Conservation (phyloP, 2,113 vertebrate species). For the Gallinago media region DNA sequence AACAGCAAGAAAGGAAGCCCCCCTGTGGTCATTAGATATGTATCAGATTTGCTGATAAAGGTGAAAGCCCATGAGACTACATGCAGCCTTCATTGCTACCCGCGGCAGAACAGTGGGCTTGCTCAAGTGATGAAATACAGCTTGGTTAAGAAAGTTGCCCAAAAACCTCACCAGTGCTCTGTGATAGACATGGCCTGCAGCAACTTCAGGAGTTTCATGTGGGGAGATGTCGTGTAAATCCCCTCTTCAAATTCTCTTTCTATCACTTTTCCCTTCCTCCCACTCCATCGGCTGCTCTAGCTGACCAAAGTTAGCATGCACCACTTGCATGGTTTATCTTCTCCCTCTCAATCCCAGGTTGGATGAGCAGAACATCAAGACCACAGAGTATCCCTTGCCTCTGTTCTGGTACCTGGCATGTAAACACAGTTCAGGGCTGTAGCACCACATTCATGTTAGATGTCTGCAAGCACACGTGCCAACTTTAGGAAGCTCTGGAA, state of each 20-base stretch:
- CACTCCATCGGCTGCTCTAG: background rate
- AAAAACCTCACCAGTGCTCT: background rate
- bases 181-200: background rate
- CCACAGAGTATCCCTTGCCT: background rate
- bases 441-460: background rate
- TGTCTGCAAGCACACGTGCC: rapidly evolving
- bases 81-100: background rate
- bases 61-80: background rate
- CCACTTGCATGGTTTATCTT: background rate
- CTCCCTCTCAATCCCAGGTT: background rate
- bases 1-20: background rate
- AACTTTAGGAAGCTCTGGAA: background rate
- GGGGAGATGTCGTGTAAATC: background rate
- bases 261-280: background rate
- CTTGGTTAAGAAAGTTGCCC: background rate
- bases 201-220: background rate
- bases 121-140: background rate
- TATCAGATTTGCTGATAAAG: background rate
- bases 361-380: background rate
- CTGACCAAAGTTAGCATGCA: background rate
- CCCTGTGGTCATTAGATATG: background rate
- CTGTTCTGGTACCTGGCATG: background rate
- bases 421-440: background rate
- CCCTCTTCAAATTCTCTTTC: background rate
- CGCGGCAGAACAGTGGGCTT: background rate